Evolutionary conservation across 2,797 vertebrate genomes (phyloP), one percentile per base, ranked within the genome.

Genomic region (Pangasius larnaudii): DNA sequence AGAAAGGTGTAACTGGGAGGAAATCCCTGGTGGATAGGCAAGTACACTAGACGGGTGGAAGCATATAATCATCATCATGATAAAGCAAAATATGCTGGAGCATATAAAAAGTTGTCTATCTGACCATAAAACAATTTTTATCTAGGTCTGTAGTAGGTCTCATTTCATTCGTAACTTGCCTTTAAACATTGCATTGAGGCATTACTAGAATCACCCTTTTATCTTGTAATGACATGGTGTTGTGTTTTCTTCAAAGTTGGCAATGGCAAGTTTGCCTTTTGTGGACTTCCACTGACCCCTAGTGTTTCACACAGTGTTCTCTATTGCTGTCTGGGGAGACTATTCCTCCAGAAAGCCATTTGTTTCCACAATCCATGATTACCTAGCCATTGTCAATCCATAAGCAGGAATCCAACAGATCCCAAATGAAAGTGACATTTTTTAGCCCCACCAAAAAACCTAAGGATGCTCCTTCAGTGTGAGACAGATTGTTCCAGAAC

Each of bases 351-450:
- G 71, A 89, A 92, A 94, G 93, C 92, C 95, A 95, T 96, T 95
- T 95, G 94, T 93, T 94, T 94, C 92, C 90, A 83, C 82, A 86
- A 92, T 91, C 89, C 88, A 90, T 94, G 94, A 95, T 95, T 93
- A 95, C 92, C 95, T 93, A 86, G 90, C 92, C 89, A 93, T 91
- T 93, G 94, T 91, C 93, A 94, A 94, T 95, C 92, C 93, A 95
- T 92, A 95, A 92, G 94, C 94, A 93, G 92, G 92, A 94, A 93
- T 95, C 95, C 94, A 95, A 95, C 95, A 95, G 96, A 95, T 94
- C 95, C 95, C 94, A 96, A 95, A 96, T 96, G 94, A 94, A 96
- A 95, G 94, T 96, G 94, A 95, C 93, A 95, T 95, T 95, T 95
- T 92, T 27, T 92, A 94, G 93, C 91, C 93, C 91, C 92, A 92